Evolutionary conservation across 1,140 invertebrate species (phyloP).

Genomic region (Yoshiicerus persimilis): DNA sequence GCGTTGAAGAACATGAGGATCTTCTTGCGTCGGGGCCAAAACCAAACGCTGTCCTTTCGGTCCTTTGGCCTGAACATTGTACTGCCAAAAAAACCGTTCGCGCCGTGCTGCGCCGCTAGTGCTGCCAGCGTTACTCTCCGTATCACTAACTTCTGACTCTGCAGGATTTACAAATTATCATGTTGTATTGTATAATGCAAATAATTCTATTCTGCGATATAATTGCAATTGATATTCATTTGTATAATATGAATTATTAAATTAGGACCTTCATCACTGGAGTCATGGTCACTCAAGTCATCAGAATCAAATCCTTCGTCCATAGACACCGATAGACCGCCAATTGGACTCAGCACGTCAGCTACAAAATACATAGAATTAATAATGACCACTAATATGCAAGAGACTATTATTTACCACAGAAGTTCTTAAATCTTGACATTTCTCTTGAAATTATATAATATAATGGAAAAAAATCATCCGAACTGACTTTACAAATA

Average conservation of each 20-base stretch:
- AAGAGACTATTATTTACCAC: too few relatives aligned
- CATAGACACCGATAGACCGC: constrained; percentile 69
- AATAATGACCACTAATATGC: neutral
- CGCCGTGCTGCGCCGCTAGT: constrained; percentile 30
- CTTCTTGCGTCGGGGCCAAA: constrained; percentile 69
- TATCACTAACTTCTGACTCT: constrained; percentile 49
- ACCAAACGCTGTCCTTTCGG: constrained; percentile 88
- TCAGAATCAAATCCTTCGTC: constrained; percentile 77
- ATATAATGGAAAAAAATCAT: too few relatives aligned
- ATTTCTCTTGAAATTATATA: too few relatives aligned
- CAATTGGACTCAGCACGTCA: constrained; percentile 78
- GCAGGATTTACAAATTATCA: neutral
- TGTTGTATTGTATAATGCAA: neutral
- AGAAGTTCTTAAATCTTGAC: too few relatives aligned
- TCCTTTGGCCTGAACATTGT: constrained; percentile 97
- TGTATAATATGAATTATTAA: too few relatives aligned
- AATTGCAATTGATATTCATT: neutral
- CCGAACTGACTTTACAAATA: too few relatives aligned
- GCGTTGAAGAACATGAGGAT: constrained; percentile 89
- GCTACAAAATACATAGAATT: constrained; percentile 44
- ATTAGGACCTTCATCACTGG: constrained; percentile 78
- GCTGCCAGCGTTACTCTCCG: constrained; percentile 48
- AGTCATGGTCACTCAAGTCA: constrained; percentile 80
- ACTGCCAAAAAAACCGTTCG: constrained; percentile 95
- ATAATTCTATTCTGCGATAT: constrained; percentile 20